Percentiles rank a stretch among this genome's conserved stretches.
Conservation (phyloP, 37 sponge, comb jelly and placozoan genomes). For the Halisarca cf. caerulea region DNA sequence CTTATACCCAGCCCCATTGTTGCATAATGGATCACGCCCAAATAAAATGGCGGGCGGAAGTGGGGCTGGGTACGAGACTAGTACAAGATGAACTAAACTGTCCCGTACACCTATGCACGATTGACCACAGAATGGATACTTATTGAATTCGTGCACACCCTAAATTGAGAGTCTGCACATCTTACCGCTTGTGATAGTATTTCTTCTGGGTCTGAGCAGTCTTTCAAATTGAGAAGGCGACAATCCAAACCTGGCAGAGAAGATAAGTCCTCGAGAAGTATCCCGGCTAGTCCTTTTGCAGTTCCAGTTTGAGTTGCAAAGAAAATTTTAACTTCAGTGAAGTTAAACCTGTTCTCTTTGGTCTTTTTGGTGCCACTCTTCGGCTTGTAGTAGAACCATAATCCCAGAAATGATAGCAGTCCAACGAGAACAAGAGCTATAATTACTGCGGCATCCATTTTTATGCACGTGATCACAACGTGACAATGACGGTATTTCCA, state of each 20-base stretch:
- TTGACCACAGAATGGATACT: no score
- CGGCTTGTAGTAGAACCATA: not conserved
- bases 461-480: not conserved
- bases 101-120: no score
- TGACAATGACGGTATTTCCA: no score
- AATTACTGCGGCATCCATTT: not conserved
- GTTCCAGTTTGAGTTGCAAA: conserved; percentile 88
- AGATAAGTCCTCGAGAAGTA: conserved; percentile 27
- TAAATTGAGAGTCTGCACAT: no score
- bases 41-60: no score
- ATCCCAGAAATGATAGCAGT: not conserved
- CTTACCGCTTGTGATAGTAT: conserved; percentile 64
- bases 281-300: conserved; percentile 59
- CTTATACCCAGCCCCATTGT: no score
- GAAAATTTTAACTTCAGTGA: conserved; percentile 34
- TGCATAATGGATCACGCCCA: no score
- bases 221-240: conserved; percentile 22
- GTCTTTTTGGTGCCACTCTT: not conserved
- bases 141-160: no score
- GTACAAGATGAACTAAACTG: no score
- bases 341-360: not conserved
- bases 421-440: not conserved
- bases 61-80: no score
- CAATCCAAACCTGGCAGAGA: conserved; percentile 8
- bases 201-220: conserved; percentile 72